Conservation (phyloP, 2,113 vertebrate genomes). For the Myocastor coypus region DNA sequence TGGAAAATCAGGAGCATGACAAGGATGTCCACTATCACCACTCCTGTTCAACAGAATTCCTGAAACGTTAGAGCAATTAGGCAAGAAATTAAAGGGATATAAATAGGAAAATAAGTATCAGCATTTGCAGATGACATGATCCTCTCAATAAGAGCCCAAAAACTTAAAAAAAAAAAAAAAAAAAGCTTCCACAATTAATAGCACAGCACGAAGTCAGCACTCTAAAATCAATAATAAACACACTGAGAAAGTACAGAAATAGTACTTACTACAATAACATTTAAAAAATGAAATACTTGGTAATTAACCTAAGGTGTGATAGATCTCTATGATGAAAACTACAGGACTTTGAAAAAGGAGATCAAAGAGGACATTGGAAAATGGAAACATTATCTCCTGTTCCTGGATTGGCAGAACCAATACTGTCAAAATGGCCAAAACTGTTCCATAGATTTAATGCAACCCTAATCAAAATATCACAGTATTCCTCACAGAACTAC, state of each 20-base stretch:
- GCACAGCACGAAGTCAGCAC: not conserved
- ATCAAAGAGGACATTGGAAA: not conserved
- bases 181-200: not conserved
- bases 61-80: not conserved
- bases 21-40: not conserved
- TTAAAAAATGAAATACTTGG: not conserved
- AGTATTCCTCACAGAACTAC: not conserved
- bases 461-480: not conserved
- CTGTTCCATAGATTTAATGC: not conserved
- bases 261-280: not conserved
- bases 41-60: not conserved
- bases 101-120: not conserved
- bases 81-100: not conserved
- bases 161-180: not conserved
- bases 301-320: not conserved
- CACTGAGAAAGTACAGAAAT: not conserved
- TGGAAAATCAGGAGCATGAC: not conserved
- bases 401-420: not conserved
- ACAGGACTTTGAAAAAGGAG: not conserved
- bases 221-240: not conserved
- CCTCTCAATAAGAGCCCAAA: not conserved
- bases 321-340: not conserved
- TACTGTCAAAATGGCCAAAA: not conserved
- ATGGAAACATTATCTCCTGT: not conserved
- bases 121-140: not conserved